Conservation (phyloP, 2,797 vertebrate species). For the Coranthus polyacanthus region DNA sequence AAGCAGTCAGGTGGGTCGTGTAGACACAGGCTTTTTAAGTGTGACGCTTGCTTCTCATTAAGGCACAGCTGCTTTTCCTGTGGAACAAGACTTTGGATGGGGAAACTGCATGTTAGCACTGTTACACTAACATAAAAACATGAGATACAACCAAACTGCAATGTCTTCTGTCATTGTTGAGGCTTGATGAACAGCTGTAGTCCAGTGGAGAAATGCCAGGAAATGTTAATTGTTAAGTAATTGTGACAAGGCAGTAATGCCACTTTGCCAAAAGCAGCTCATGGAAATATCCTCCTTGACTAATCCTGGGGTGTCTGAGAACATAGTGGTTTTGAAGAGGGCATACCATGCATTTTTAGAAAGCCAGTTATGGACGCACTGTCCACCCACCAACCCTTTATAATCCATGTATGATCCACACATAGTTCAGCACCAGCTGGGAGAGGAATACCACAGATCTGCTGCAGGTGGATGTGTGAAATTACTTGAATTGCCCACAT, state of each 20-base stretch:
- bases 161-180: slow-evolving; percentile 7
- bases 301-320: slow-evolving; percentile 27
- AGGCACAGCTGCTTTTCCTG: neutral
- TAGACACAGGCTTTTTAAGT: slow-evolving; percentile 16
- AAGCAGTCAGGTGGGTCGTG: neutral
- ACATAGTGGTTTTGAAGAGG: slow-evolving; percentile 25
- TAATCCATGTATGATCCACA: slow-evolving; percentile 44
- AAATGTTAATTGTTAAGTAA: slow-evolving; percentile 49
- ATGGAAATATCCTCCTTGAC: slow-evolving; percentile 31
- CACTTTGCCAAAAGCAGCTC: slow-evolving; percentile 26
- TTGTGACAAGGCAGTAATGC: slow-evolving; percentile 23
- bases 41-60: slow-evolving; percentile 12
- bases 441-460: slow-evolving; percentile 2
- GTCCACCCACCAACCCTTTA: slow-evolving; percentile 38
- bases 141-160: neutral
- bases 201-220: slow-evolving; percentile 20
- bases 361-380: slow-evolving; percentile 29
- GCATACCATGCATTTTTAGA: slow-evolving; percentile 63
- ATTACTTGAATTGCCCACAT: slow-evolving; percentile 15
- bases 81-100: neutral
- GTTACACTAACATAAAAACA: neutral
- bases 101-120: slow-evolving; percentile 1
- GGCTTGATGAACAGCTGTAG: slow-evolving; percentile 24
- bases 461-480: slow-evolving; percentile 58
- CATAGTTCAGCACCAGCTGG: slow-evolving; percentile 62